Evolutionary conservation across 2,113 vertebrate species (phyloP).

Genomic region (Carettochelys insculpta): DNA sequence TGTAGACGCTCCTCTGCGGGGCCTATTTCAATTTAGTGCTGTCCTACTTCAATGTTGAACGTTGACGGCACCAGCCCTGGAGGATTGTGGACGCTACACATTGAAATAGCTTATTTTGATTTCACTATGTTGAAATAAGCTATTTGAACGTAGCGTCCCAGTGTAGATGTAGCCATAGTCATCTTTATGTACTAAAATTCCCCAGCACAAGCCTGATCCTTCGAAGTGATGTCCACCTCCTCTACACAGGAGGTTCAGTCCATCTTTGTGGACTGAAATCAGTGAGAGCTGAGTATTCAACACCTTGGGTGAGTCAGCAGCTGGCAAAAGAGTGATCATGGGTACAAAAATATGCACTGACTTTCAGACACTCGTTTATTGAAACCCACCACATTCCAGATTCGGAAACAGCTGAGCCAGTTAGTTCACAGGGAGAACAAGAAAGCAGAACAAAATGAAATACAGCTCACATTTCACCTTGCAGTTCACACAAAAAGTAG

Average conservation of each 20-base stretch:
- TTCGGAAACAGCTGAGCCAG: neutral
- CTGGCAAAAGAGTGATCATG: neutral
- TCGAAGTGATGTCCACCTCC: neutral
- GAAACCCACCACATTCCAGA: neutral
- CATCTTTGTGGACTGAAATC: neutral
- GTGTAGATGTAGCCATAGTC: neutral
- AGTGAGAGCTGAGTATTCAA: neutral
- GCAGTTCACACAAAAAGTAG: neutral
- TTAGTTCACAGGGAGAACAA: neutral
- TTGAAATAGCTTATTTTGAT: neutral
- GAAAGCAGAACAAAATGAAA: neutral
- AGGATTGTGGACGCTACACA: no score
- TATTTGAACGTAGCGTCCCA: no score
- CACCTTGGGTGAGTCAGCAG: neutral
- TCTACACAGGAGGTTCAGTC: fast-evolving
- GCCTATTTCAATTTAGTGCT: no score
- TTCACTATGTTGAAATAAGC: no score
- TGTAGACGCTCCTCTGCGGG: no score
- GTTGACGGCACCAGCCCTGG: no score
- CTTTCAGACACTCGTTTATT: neutral
- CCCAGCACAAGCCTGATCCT: neutral
- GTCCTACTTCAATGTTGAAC: no score
- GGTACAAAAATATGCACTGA: fast-evolving
- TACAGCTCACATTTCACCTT: neutral
- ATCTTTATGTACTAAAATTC: neutral